Evolutionary conservation across 2,888 invertebrate species (phyloP), one percentile per base, ranked within the genome.

Genomic region (Dioctria linearis): DNA sequence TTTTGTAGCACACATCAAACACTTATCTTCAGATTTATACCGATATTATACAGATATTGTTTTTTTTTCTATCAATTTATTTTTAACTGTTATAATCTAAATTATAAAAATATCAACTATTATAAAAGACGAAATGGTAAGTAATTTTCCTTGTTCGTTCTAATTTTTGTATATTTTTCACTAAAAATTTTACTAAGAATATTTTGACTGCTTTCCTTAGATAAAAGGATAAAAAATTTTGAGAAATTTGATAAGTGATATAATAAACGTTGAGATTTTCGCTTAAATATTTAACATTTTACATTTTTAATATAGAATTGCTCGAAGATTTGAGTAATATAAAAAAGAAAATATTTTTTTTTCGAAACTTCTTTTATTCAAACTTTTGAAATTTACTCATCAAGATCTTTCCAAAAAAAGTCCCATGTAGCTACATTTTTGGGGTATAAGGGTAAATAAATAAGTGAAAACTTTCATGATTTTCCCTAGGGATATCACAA

Each of bases 51-150:
- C 25, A 25, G 0, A 2, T 25, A 25, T 25, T 25, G 25, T 1
- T 25, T 25, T 25, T 25, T 25, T 25, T 25, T 25, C 25, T 25
- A 13, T 3, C n/a, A 59, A 59, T 11, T 13, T 5, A 59, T 13
- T 13, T 57, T 13, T 59, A 25, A 25, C 3, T 59, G 4, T 13
- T 5, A n/a, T 59, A 5, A 59, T 13, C n/a, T 59, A 59, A 13
- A 4, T 25, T 25, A 13, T 6, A 13, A 57, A 13, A 6, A 5
- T 57, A 57, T n/a, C n/a, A 59, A 5, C 6, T 59, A 11, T n/a
- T 25, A 65, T n/a, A 39, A 65, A 40, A 65, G 37, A 39, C 8
- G 37, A 65, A 65, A 65, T 40, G 65, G 65, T 65, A 65, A 65
- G 65, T 65, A 65, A 39, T 65, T 6, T 46, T 46, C 8, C 25